Evolutionary conservation across 2,113 vertebrate genomes (phyloP).

Genomic region (Eulemur rufifrons): DNA sequence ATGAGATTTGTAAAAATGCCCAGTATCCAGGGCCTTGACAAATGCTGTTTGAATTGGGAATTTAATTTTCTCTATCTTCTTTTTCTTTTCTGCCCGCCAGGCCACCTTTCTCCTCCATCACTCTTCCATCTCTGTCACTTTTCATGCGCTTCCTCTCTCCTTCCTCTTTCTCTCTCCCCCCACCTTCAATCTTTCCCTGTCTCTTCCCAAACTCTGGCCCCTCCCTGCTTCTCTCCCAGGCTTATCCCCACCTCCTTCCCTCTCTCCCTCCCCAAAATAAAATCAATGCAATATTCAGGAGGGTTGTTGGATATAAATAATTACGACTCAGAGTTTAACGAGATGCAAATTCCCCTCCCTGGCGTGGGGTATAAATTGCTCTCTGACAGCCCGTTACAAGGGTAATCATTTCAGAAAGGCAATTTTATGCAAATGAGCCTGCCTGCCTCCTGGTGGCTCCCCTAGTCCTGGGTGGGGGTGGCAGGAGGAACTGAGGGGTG

Average conservation of each 20-base stretch:
- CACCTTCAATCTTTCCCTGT: neutral
- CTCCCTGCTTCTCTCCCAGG: slow-evolving; percentile 54
- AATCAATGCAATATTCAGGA: slow-evolving; percentile 83
- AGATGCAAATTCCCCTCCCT: slow-evolving; percentile 83
- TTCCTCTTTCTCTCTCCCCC: neutral
- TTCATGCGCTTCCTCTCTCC: neutral
- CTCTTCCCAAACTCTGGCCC: slow-evolving; percentile 43
- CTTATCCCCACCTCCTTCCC: slow-evolving; percentile 52
- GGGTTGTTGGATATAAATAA: slow-evolving; percentile 85
- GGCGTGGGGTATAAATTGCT: slow-evolving; percentile 83
- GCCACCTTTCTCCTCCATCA: neutral
- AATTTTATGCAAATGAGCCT: slow-evolving; percentile 82
- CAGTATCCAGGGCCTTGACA: slow-evolving; percentile 25
- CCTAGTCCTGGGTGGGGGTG: slow-evolving; percentile 25
- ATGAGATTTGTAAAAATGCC: slow-evolving; percentile 51
- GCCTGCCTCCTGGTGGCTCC: slow-evolving; percentile 74
- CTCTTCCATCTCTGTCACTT: neutral
- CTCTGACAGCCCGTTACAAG: slow-evolving; percentile 84
- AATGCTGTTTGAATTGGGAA: slow-evolving; percentile 59
- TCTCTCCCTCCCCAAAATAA: slow-evolving; percentile 78
- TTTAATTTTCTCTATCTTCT: slow-evolving; percentile 56
- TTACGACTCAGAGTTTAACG: slow-evolving; percentile 79
- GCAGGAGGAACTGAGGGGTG: neutral
- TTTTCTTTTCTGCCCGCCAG: neutral
- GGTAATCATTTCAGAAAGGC: slow-evolving; percentile 85